Conservation (phyloP, 35 echinoderm and acorn worm genomes). For the Hemicentrotus pulcherrimus region DNA sequence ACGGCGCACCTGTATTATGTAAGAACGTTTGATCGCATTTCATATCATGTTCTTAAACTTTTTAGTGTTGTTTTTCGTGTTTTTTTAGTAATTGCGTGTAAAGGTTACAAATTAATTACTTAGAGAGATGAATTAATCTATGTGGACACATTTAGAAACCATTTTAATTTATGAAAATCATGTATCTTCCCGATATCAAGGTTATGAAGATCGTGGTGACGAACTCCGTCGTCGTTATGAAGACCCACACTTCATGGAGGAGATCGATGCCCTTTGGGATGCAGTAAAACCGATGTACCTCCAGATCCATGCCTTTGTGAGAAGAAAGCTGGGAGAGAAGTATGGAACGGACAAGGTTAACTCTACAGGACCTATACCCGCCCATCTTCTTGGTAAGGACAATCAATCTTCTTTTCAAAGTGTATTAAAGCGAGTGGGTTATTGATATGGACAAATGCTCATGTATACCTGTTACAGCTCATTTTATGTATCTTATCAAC, state of each 20-base stretch:
- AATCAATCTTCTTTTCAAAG: not conserved
- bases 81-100: too few relatives aligned
- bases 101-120: too few relatives aligned
- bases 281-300: conserved; percentile 77
- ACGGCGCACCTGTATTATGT: too few relatives aligned
- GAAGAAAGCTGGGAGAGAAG: conserved; percentile 68
- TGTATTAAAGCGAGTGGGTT: too few relatives aligned
- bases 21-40: too few relatives aligned
- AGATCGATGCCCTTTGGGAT: conserved; percentile 61
- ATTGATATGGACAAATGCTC: too few relatives aligned
- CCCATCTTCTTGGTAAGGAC: conserved; percentile 79
- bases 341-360: conserved; percentile 50
- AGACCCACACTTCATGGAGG: not conserved
- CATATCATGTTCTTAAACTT: too few relatives aligned
- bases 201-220: not conserved
- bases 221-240: not conserved
- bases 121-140: too few relatives aligned
- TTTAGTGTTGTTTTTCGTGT: too few relatives aligned
- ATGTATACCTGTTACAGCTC: too few relatives aligned
- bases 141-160: too few relatives aligned
- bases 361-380: conserved; percentile 51
- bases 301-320: conserved; percentile 76
- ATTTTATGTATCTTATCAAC: too few relatives aligned
- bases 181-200: not conserved
- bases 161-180: not conserved